These are phyloP conservation scores for Doryteuthis pealeii DNA, from an alignment of 1,140 invertebrate species.

Conservation along the genomic window DNA sequence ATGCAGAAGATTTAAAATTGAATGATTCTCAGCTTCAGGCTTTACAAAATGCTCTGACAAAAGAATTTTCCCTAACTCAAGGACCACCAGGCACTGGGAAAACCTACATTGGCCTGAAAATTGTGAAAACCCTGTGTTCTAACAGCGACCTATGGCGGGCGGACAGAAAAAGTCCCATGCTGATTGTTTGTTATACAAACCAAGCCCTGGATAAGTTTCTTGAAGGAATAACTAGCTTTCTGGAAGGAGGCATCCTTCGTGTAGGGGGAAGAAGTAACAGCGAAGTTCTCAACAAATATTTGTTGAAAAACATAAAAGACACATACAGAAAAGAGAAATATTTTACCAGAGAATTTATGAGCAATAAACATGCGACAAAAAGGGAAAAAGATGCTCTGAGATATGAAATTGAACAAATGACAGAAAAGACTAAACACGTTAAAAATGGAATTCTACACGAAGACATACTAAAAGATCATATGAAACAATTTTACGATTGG, in stretches of 20 bases:
- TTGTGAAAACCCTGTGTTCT: conserved; percentile 53
- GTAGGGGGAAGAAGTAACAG: conserved; percentile 74
- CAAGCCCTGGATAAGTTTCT: conserved; percentile 88
- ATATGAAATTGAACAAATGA: conserved; percentile 29
- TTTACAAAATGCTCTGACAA: conserved; percentile 59
- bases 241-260: conserved; percentile 64
- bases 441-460: conserved; percentile 35
- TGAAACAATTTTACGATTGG: conserved; percentile 24
- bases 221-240: conserved; percentile 64
- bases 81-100: conserved; percentile 60
- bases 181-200: conserved; percentile 84
- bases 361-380: conserved; percentile 26
- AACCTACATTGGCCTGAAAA: conserved; percentile 57
- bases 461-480: conserved; percentile 28
- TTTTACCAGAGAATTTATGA: too few relatives aligned
- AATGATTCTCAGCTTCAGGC: conserved; percentile 62
- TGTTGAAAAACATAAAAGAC: conserved; percentile 25
- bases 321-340: too few relatives aligned
- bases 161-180: conserved; percentile 62
- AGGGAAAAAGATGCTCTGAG: conserved; percentile 24
- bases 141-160: conserved; percentile 47
- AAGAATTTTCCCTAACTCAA: conserved; percentile 72
- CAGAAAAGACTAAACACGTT: conserved; percentile 31
- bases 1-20: conserved; percentile 40
- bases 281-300: conserved; percentile 31